Evolutionary conservation across 2,797 vertebrate genomes (phyloP).

Genomic region (Microctenopoma stevenorrisi): DNA sequence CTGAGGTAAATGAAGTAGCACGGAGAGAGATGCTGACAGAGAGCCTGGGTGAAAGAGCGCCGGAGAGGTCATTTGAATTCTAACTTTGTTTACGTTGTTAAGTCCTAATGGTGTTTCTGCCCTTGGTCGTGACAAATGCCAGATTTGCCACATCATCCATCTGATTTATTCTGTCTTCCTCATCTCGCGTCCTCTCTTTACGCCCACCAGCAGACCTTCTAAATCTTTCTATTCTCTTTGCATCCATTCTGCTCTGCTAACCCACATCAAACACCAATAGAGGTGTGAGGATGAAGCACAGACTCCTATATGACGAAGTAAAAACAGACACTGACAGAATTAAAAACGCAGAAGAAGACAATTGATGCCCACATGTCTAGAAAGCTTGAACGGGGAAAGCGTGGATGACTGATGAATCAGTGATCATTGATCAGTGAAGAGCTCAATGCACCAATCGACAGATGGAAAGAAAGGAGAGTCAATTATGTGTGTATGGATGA

Average conservation of each 20-base stretch:
- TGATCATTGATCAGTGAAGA: not conserved
- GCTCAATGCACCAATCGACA: slow-evolving; percentile 8
- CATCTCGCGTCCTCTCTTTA: slow-evolving; percentile 4
- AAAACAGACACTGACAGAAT: too few species aligned
- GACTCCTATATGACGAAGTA: not conserved
- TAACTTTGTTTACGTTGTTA: slow-evolving; percentile 63
- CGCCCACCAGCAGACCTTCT: slow-evolving; percentile 4
- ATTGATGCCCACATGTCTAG: not conserved
- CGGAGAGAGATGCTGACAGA: not conserved
- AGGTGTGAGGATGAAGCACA: not conserved
- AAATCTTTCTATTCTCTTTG: slow-evolving; percentile 2
- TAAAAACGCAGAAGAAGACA: not conserved
- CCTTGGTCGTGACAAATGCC: slow-evolving; percentile 61
- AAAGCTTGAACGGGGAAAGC: not conserved
- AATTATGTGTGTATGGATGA: slow-evolving; percentile 13
- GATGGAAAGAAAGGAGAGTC: slow-evolving; percentile 23
- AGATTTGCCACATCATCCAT: slow-evolving; percentile 48
- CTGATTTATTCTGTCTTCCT: slow-evolving; percentile 45
- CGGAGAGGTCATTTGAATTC: slow-evolving; percentile 51
- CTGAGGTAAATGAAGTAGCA: not conserved
- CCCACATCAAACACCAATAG: not conserved
- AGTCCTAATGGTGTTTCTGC: slow-evolving; percentile 46
- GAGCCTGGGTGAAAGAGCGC: not conserved
- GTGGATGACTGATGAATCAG: not conserved
- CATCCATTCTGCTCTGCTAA: not conserved